Evolutionary conservation across 2,113 vertebrate species (phyloP).

Genomic region (Tretioscincus oriximinensis): DNA sequence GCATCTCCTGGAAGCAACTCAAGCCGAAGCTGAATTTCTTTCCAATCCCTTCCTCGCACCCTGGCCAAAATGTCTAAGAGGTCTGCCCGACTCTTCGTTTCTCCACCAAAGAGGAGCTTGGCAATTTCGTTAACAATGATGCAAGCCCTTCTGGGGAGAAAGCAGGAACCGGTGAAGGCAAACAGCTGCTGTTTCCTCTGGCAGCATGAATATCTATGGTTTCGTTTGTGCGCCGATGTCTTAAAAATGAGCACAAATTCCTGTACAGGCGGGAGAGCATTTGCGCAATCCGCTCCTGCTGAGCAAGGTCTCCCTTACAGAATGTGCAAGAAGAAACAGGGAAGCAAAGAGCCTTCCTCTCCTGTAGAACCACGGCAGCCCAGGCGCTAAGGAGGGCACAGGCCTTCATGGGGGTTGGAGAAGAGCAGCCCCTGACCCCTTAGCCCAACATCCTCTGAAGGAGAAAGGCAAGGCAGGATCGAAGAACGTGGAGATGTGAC

Average conservation of each 20-base stretch:
- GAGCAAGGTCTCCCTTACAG: background rate
- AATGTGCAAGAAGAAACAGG: background rate
- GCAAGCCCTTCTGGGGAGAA: background rate
- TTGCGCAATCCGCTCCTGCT: background rate
- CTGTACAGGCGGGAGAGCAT: background rate
- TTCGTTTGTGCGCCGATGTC: background rate
- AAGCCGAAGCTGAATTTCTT: too few species aligned
- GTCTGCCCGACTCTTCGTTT: background rate
- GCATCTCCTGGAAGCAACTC: too few species aligned
- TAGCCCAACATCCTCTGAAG: conserved; percentile 41
- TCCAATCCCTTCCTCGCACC: too few species aligned
- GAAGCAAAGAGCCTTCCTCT: background rate
- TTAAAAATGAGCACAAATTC: background rate
- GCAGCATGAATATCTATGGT: background rate
- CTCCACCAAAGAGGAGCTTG: conserved; percentile 7
- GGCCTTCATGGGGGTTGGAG: background rate
- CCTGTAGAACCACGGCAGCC: background rate
- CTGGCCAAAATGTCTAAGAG: too few species aligned
- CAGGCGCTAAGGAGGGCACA: background rate
- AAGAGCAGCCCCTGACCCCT: background rate
- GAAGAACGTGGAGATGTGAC: conserved; percentile 39
- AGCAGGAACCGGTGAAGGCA: background rate
- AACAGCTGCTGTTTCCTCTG: background rate
- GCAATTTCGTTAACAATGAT: background rate
- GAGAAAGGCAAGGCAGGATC: conserved; percentile 33